Conservation (phyloP, 2,113 vertebrate genomes). For the Xenus cinereus region DNA sequence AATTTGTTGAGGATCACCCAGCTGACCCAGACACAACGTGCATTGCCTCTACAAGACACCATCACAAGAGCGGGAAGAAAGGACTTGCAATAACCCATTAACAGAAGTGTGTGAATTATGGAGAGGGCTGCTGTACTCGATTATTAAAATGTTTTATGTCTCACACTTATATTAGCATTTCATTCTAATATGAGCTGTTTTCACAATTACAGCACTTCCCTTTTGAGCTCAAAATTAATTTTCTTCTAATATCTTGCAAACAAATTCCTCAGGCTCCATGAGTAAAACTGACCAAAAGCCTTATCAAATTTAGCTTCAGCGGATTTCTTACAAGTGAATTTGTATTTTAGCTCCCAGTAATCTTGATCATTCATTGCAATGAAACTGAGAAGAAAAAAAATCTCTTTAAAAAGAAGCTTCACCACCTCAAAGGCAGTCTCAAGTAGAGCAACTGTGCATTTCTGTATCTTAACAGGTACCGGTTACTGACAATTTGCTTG, state of each 20-base stretch:
- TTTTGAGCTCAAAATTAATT: background rate
- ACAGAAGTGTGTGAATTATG: background rate
- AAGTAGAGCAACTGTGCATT: background rate
- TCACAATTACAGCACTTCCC: background rate
- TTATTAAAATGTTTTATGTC: background rate
- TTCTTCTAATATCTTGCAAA: background rate
- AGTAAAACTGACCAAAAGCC: background rate
- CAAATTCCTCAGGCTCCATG: background rate
- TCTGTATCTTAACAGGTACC: background rate
- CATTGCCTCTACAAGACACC: background rate
- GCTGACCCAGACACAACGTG: background rate
- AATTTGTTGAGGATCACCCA: background rate
- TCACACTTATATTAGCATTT: background rate
- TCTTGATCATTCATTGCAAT: background rate
- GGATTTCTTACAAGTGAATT: background rate
- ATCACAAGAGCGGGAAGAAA: background rate
- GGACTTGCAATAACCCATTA: background rate
- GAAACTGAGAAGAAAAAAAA: background rate
- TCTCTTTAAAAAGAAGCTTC: background rate
- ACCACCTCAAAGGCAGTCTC: background rate
- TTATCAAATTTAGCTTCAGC: background rate
- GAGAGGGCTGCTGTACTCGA: background rate
- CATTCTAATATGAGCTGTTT: background rate
- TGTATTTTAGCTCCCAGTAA: background rate
- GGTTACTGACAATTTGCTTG: background rate